Evolutionary conservation across 2,797 vertebrate genomes (phyloP), one percentile per base, ranked within the genome.

Genomic region (Austrolebias charrua): DNA sequence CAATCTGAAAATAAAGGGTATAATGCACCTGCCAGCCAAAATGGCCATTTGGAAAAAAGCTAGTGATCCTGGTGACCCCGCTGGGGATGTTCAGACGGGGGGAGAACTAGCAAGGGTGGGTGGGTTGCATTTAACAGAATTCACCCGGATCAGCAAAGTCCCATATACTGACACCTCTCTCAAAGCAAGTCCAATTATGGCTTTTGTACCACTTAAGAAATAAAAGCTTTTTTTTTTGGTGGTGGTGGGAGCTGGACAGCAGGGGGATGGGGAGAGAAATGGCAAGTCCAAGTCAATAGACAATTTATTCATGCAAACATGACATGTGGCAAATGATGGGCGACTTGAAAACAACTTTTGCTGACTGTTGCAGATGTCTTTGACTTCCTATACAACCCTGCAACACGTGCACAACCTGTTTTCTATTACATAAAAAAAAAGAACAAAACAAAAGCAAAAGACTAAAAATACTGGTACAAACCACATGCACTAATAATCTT

Each of bases 1-100:
- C 97, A 98, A 99, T 99, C 97, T 97, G 95, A 98, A 98, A 99
- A 98, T 98, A 98, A 97, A 98, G 97, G 96, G 96, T 98, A 96
- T 98, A 98, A 98, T 98, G 96, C 97, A 98, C 97, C 97, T 99
- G 97, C 96, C 97, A 99, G 95, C 93, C 94, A 97, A 98, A 98
- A 98, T 96, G 96, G 96, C 97, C 97, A 98, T 98, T 99, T 97
- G 94, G 95, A 96, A 95, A 96, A 98, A 98, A 98, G 95, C 96
- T 97, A 98, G 96, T 98, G 97, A 98, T 99, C 97, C 96, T 94
- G 95, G 95, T 97, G 96, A 98, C 96, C 97, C 95, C 81, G 90
- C 95, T 95, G 94, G 94, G 94, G 95, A 94, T 91, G 93, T 91
- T 93, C 91, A 85, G 92, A 92, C 68, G 92, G 56, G 48, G 35